A percentile compares a stretch with the other conserved stretches of the same genome.
Conservation (phyloP, 2,113 vertebrate species). For the Tetrax tetrax region DNA sequence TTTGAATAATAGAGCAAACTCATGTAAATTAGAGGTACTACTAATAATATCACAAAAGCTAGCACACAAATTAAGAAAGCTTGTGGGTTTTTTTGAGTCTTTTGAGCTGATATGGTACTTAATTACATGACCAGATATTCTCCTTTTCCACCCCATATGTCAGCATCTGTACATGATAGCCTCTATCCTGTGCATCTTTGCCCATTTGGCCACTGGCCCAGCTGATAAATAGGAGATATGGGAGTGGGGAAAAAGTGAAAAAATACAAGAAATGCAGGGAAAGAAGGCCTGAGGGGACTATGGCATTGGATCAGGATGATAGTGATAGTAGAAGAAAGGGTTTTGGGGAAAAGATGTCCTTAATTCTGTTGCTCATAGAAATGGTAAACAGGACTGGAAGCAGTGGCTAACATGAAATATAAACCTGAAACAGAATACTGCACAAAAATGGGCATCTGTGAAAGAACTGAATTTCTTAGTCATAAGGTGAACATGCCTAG, state of each 20-base stretch:
- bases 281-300: fast-evolving
- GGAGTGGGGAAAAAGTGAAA: not conserved
- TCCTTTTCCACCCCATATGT: not conserved
- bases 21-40: not conserved
- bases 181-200: not conserved
- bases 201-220: not conserved
- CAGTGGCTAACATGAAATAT: not conserved
- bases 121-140: not conserved
- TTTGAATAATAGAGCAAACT: not conserved
- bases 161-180: not conserved
- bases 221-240: not conserved
- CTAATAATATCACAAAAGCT: not conserved
- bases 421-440: not conserved
- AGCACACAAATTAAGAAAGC: not conserved
- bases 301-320: not conserved
- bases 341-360: not conserved
- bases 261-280: not conserved
- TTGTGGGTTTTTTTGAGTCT: not conserved
- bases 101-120: not conserved
- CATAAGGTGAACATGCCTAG: not conserved
- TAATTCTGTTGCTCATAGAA: not conserved
- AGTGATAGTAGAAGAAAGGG: not conserved
- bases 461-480: not conserved
- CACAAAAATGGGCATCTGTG: not conserved
- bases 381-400: not conserved